Percentiles rank a stretch among this genome's conserved stretches.
Evolutionary conservation across 2,888 invertebrate genomes (phyloP).

Genomic region (Phlogophora meticulosa): DNA sequence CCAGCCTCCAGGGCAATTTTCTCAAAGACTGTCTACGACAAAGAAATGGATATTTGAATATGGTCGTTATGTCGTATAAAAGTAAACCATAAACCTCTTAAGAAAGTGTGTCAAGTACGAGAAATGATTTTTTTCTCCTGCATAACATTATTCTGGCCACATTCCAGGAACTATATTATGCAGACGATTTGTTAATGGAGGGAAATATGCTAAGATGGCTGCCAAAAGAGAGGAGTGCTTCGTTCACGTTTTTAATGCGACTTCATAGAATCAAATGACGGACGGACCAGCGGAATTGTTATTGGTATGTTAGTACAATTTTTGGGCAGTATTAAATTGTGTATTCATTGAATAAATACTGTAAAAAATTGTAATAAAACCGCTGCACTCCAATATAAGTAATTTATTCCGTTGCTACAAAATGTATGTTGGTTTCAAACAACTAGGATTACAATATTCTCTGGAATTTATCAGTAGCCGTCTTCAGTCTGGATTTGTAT

Average conservation of each 20-base stretch:
- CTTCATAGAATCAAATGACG: conserved; percentile 13
- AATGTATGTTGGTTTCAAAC: too few relatives aligned
- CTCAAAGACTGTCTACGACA: background rate
- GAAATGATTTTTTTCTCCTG: conserved; percentile 34
- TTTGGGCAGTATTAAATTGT: too few relatives aligned
- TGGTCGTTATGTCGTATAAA: background rate
- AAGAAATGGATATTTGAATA: background rate
- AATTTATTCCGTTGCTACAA: too few relatives aligned
- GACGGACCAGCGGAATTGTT: background rate
- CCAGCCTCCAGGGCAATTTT: background rate
- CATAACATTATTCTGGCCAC: conserved; percentile 47
- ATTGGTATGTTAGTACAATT: background rate
- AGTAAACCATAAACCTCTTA: conserved; percentile 17
- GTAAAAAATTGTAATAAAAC: too few relatives aligned
- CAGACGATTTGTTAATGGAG: conserved; percentile 56
- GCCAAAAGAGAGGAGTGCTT: conserved; percentile 40
- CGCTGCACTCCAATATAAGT: too few relatives aligned
- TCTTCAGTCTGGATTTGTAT: too few relatives aligned
- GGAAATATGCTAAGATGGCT: conserved; percentile 45
- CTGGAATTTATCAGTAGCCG: too few relatives aligned
- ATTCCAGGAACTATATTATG: conserved; percentile 57
- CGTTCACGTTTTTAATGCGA: conserved; percentile 36
- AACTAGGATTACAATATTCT: too few relatives aligned
- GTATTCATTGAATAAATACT: too few relatives aligned
- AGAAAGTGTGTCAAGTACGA: conserved; percentile 51